phyloP scores from a whole-genome alignment of 2,113 vertebrate genomes.

The Gambusia affinis region DNA sequence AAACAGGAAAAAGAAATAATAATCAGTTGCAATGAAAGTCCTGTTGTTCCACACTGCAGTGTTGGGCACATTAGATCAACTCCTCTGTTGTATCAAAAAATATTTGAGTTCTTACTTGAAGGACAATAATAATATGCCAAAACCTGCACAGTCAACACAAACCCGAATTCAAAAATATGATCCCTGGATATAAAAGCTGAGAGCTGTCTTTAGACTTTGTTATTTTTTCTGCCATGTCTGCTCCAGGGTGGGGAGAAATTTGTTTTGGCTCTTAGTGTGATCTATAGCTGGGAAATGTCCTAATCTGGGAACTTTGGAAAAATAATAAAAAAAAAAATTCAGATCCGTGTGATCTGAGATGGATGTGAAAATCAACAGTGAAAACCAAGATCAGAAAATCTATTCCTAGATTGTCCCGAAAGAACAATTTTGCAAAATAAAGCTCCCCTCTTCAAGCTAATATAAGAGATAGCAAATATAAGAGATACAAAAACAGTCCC shows the following conservation, averaged over 20 bases:
- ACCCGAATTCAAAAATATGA: constrained; percentile 26
- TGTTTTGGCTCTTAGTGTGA: constrained; percentile 29
- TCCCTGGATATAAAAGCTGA: constrained; percentile 12
- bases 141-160: not conserved
- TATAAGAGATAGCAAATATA: not conserved
- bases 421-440: constrained; percentile 15
- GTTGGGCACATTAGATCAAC: constrained; percentile 40
- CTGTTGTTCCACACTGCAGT: constrained; percentile 17
- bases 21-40: constrained; percentile 15
- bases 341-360: constrained; percentile 33
- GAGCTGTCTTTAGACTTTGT: constrained; percentile 12
- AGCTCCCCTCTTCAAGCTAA: not conserved
- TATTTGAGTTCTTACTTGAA: constrained; percentile 25
- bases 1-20: no score
- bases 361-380: not conserved
- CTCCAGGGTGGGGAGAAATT: constrained; percentile 29
- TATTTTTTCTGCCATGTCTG: constrained; percentile 11
- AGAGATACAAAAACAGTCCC: not conserved
- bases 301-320: constrained; percentile 14
- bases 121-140: constrained; percentile 10
- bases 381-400: not conserved
- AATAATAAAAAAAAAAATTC: constrained; percentile 7
- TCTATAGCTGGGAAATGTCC: constrained; percentile 6
- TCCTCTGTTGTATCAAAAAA: constrained; percentile 35
- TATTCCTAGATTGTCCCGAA: constrained; percentile 36